phyloP scores from a whole-genome alignment of 2,888 invertebrate species.

The Nycteola revayana region DNA sequence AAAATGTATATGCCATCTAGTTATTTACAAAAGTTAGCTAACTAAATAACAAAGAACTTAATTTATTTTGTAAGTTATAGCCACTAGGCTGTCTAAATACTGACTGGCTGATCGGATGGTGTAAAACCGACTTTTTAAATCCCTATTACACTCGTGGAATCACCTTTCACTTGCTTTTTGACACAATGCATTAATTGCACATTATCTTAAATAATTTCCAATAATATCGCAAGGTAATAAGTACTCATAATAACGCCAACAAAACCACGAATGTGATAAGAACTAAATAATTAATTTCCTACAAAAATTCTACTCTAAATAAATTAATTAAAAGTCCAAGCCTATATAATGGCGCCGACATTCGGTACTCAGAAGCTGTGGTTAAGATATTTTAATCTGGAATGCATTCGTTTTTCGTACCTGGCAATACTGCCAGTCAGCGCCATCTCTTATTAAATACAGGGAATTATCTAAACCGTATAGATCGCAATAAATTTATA shows the following conservation, averaged over 20 bases:
- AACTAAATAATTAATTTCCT: constrained; percentile 34
- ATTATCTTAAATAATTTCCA: background rate
- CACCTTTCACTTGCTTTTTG: background rate
- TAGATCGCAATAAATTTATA: constrained; percentile 32
- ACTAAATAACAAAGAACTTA: constrained; percentile 81
- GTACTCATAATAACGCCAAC: constrained; percentile 3
- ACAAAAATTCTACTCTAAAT: constrained; percentile 53
- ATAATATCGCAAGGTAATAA: background rate
- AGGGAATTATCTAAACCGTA: constrained; percentile 24
- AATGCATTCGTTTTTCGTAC: constrained; percentile 64
- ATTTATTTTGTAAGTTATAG: constrained; percentile 68
- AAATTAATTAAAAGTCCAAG: constrained; percentile 50
- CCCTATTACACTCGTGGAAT: constrained; percentile 1
- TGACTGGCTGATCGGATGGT: constrained; percentile 61
- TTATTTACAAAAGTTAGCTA: constrained; percentile 81
- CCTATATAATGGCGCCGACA: constrained; percentile 30
- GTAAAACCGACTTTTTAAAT: constrained; percentile 30
- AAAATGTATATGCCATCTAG: constrained; percentile 75
- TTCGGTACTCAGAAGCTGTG: constrained; percentile 31
- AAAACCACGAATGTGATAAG: constrained; percentile 8
- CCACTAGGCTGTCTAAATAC: constrained; percentile 70
- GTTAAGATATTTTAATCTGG: constrained; percentile 48
- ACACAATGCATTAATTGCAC: background rate
- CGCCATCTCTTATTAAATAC: constrained; percentile 24
- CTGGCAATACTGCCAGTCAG: constrained; percentile 31